Percentiles rank a stretch among this genome's conserved stretches.
Conservation (phyloP, 2,888 invertebrate genomes). For the Agriopis marginaria region DNA sequence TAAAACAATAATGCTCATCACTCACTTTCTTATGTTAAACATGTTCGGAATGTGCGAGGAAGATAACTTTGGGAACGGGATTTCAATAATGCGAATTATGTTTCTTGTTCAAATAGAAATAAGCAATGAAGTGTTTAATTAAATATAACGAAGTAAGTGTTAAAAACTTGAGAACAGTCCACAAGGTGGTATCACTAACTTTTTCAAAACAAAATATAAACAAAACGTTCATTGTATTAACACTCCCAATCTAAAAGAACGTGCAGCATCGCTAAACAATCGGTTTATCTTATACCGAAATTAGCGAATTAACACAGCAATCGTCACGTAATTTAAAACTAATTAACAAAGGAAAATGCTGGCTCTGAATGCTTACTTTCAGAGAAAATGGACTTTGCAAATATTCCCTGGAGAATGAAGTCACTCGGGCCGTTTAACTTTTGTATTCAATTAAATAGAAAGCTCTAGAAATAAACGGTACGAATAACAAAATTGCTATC, state of each 20-base stretch:
- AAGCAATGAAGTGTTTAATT: no score
- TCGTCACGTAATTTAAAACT: conserved; percentile 83
- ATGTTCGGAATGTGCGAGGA: no score
- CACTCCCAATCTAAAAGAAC: conserved; percentile 8
- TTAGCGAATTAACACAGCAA: conserved; percentile 79
- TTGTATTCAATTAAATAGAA: conserved; percentile 84
- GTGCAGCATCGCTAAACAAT: conserved; percentile 37
- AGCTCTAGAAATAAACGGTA: conserved; percentile 73
- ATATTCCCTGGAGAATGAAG: conserved; percentile 75
- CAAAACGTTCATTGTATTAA: conserved; percentile 1
- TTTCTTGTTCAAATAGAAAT: no score
- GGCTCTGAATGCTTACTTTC: conserved; percentile 77
- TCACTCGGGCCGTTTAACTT: conserved; percentile 79
- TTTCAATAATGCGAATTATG: no score
- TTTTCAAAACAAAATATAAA: conserved; percentile 1
- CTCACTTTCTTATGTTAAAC: no score
- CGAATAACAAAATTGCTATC: conserved; percentile 63
- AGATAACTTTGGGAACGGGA: no score
- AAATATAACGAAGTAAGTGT: no score
- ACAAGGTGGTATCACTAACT: not conserved
- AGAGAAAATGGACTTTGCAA: conserved; percentile 80
- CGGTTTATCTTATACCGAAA: conserved; percentile 65
- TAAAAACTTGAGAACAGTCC: no score
- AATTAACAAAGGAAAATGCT: conserved; percentile 82
- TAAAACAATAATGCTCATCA: no score